A percentile compares a stretch with the other conserved stretches of the same genome.
Evolutionary conservation across 2,888 invertebrate species (phyloP).

Genomic region (Gisinianus flammeolus): DNA sequence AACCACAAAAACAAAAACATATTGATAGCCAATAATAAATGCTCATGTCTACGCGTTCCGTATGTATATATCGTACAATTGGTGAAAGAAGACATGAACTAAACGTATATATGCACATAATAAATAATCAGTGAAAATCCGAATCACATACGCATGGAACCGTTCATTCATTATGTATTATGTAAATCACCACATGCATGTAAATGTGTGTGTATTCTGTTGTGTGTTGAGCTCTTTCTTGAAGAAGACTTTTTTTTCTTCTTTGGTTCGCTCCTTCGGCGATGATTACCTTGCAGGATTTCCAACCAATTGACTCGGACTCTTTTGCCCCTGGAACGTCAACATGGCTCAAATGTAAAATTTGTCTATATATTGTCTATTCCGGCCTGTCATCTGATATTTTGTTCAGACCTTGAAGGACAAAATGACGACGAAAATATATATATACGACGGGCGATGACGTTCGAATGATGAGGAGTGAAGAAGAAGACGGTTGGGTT

Average conservation of each 20-base stretch:
- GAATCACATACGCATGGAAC: not conserved
- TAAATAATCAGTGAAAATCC: not conserved
- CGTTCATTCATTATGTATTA: not conserved
- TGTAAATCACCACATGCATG: not conserved
- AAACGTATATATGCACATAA: not conserved
- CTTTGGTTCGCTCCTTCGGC: not conserved
- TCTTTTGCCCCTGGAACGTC: not conserved
- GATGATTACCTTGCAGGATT: constrained; percentile 38
- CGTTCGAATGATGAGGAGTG: not conserved
- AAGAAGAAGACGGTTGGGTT: constrained; percentile 26
- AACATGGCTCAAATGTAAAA: not conserved
- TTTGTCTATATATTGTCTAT: not conserved
- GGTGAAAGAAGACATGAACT: no score
- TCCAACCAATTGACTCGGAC: constrained; percentile 34
- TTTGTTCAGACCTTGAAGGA: not conserved
- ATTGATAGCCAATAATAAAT: not conserved
- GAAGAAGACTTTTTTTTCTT: not conserved
- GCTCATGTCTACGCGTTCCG: no score
- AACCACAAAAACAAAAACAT: constrained; percentile 15
- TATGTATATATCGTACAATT: no score
- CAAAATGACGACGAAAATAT: not conserved
- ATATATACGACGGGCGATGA: not conserved
- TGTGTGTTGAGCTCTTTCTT: not conserved
- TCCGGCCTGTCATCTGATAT: constrained; percentile 7
- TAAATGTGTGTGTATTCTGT: not conserved